A percentile compares a stretch with the other conserved stretches of the same genome.
Evolutionary conservation across 2,797 vertebrate species (phyloP).

Genomic region (Vireo griseus): DNA sequence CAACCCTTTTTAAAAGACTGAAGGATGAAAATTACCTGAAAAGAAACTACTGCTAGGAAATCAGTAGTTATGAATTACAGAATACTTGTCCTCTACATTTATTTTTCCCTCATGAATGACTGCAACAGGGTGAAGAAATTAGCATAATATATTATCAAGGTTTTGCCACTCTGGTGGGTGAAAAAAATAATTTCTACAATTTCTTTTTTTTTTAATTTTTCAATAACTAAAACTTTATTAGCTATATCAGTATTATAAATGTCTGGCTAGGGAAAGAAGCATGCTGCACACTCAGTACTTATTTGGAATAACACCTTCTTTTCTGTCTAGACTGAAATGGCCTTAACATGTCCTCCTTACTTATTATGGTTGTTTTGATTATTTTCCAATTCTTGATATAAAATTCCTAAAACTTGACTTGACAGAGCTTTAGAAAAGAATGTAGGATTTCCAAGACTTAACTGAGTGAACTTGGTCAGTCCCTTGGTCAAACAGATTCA

Average conservation of each 20-base stretch:
- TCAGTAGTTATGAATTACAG: neutral
- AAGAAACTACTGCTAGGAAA: neutral
- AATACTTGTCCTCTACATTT: neutral
- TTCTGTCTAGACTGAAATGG: neutral
- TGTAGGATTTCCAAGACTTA: neutral
- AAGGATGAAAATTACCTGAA: neutral
- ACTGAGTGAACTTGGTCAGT: neutral
- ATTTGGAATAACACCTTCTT: neutral
- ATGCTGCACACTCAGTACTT: neutral
- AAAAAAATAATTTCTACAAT: neutral
- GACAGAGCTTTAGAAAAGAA: neutral
- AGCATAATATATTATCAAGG: conserved; percentile 2
- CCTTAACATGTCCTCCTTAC: neutral
- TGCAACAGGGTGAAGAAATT: neutral
- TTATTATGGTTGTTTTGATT: neutral
- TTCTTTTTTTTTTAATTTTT: neutral
- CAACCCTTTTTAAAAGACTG: neutral
- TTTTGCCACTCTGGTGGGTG: neutral
- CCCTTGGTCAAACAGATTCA: neutral
- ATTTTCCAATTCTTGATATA: neutral
- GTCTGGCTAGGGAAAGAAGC: neutral
- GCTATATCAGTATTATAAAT: neutral
- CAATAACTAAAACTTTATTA: neutral
- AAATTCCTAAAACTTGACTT: neutral
- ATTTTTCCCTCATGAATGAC: conserved; percentile 32